Conservation (phyloP, 2,888 invertebrate genomes). For the Drosophila emarginata region DNA sequence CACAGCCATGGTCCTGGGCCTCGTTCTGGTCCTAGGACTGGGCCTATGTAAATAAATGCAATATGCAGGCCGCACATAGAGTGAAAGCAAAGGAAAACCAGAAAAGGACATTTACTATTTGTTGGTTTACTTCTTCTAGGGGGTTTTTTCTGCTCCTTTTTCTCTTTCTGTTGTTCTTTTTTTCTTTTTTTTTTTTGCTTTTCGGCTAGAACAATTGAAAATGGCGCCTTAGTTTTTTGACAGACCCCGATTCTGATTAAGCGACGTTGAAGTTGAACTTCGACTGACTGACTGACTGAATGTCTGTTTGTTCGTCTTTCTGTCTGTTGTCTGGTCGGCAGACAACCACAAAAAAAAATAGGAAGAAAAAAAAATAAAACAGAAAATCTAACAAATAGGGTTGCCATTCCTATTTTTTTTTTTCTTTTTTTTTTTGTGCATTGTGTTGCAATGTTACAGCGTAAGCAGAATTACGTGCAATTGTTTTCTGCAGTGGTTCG, state of each 20-base stretch:
- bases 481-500: conserved; percentile 77
- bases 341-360: conserved; percentile 54
- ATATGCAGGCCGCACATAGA: conserved; percentile 58
- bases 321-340: conserved; percentile 40
- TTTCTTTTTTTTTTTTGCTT: conserved; percentile 15
- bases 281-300: conserved; percentile 17
- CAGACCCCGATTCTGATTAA: conserved; percentile 64
- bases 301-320: conserved; percentile 14
- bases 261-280: conserved; percentile 36
- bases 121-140: conserved; percentile 13
- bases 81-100: conserved; percentile 27
- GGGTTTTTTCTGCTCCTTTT: not conserved
- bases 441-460: conserved; percentile 66
- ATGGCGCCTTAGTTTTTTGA: conserved; percentile 64
- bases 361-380: conserved; percentile 25
- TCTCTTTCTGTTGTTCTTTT: not conserved
- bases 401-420: conserved; percentile 18
- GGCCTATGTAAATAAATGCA: conserved; percentile 75
- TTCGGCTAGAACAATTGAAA: conserved; percentile 61
- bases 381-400: conserved; percentile 56
- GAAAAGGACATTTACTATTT: conserved; percentile 39
- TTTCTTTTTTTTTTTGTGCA: conserved; percentile 30
- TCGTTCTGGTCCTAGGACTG: conserved; percentile 10
- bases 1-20: conserved; percentile 5
- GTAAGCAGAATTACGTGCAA: conserved; percentile 79